phyloP scores from a whole-genome alignment of 2,113 vertebrate species.

The Otolemur garnettii region DNA sequence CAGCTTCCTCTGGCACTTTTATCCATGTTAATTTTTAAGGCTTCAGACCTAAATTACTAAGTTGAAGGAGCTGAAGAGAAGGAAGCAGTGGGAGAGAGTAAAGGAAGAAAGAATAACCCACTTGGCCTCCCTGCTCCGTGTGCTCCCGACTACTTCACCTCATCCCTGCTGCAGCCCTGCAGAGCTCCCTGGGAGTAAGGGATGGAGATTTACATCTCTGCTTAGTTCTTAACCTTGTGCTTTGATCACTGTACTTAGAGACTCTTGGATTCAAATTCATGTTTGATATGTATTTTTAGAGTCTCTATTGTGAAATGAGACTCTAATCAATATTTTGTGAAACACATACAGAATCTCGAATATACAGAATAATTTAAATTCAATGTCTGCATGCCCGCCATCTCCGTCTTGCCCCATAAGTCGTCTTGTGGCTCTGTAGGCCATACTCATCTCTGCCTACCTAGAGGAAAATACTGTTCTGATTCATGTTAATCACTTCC shows the following conservation, averaged over 20 bases:
- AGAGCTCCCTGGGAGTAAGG: background rate
- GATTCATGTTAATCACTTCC: background rate
- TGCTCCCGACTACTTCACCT: background rate
- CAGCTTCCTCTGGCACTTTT: slow-evolving; percentile 13
- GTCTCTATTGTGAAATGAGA: background rate
- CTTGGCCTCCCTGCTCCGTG: accelerated
- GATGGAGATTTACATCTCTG: background rate
- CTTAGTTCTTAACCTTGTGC: background rate
- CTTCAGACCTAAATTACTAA: slow-evolving; percentile 67
- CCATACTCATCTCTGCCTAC: background rate
- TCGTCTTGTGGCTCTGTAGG: background rate
- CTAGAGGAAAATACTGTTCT: background rate
- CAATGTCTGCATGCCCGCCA: accelerated
- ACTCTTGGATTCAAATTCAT: background rate
- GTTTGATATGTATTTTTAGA: background rate
- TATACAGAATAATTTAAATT: background rate
- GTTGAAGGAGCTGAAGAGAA: background rate
- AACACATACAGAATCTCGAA: background rate
- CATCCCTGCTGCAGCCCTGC: background rate
- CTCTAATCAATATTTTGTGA: background rate
- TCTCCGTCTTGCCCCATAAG: accelerated
- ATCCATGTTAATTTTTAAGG: slow-evolving; percentile 55
- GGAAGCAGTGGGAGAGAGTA: background rate
- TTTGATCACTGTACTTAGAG: background rate
- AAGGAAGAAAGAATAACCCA: background rate